Conservation (phyloP, 1,140 invertebrate species). For the Kradibia gibbosae region DNA sequence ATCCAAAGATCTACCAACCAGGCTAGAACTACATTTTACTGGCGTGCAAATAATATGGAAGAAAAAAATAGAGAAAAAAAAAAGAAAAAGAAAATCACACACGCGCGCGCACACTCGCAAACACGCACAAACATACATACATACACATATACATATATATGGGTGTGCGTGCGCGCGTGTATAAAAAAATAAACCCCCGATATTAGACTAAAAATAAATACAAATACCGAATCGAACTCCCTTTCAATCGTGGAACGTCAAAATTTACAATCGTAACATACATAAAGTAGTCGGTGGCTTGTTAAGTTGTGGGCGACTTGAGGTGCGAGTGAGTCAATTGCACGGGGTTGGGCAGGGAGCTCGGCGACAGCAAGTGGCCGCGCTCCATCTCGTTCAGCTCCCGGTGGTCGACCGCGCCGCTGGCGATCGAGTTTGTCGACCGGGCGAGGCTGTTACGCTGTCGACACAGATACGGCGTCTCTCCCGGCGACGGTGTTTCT, state of each 20-base stretch:
- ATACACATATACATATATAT: no score
- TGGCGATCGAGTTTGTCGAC: slow-evolving; percentile 61
- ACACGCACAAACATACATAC: not conserved
- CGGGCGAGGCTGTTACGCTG: slow-evolving; percentile 77
- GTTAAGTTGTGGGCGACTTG: slow-evolving; percentile 63
- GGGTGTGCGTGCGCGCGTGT: no score
- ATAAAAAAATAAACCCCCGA: not conserved
- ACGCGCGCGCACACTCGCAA: not conserved
- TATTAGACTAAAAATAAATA: slow-evolving; percentile 13
- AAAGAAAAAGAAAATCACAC: not conserved
- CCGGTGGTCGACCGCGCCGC: slow-evolving; percentile 60
- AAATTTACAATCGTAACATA: not conserved
- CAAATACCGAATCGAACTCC: not conserved
- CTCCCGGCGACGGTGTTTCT: slow-evolving; percentile 82
- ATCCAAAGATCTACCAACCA: slow-evolving; percentile 21
- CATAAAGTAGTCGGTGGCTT: not conserved
- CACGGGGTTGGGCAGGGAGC: slow-evolving; percentile 28
- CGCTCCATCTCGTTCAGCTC: slow-evolving; percentile 77
- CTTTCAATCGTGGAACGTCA: not conserved
- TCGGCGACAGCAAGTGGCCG: slow-evolving; percentile 73
- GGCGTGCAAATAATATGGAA: not conserved
- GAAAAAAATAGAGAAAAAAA: not conserved
- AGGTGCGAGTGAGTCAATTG: slow-evolving; percentile 60
- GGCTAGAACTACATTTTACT: not conserved
- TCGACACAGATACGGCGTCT: slow-evolving; percentile 84